These are phyloP conservation scores for Yoshiicerus persimilis DNA, from an alignment of 1,140 invertebrate species.

Conservation along the genomic window DNA sequence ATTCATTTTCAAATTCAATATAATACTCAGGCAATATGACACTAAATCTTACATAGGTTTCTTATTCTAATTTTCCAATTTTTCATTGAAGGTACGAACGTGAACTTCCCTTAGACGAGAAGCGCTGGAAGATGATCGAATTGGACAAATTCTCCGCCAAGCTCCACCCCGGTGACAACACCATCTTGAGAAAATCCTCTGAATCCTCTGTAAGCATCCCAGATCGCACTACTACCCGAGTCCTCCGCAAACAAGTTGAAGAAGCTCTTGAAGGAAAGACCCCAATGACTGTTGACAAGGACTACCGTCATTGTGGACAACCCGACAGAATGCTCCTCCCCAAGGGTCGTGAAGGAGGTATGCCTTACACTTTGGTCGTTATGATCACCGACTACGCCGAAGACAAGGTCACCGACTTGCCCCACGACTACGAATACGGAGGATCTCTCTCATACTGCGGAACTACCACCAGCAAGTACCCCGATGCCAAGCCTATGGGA, in stretches of 20 bases:
- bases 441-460: conserved; percentile 42
- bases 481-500: conserved; percentile 58
- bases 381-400: neutral
- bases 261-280: conserved; percentile 33
- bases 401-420: neutral
- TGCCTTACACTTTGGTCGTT: neutral
- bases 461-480: conserved; percentile 48
- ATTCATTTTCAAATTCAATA: neutral
- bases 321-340: neutral
- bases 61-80: neutral
- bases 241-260: conserved; percentile 30
- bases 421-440: conserved; percentile 43
- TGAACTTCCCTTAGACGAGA: conserved; percentile 37
- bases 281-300: conserved; percentile 16
- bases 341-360: neutral
- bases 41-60: no score
- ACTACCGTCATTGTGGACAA: neutral
- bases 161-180: conserved; percentile 49
- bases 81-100: conserved; percentile 26
- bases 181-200: conserved; percentile 43
- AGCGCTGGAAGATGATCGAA: conserved; percentile 49
- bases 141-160: conserved; percentile 48
- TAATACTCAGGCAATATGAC: neutral
- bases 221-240: conserved; percentile 29
- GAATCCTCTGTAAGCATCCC: conserved; percentile 50